Percentiles rank a stretch among this genome's conserved stretches.
Conservation (phyloP, 2,113 vertebrate species). For the Dipodomys ordii region DNA sequence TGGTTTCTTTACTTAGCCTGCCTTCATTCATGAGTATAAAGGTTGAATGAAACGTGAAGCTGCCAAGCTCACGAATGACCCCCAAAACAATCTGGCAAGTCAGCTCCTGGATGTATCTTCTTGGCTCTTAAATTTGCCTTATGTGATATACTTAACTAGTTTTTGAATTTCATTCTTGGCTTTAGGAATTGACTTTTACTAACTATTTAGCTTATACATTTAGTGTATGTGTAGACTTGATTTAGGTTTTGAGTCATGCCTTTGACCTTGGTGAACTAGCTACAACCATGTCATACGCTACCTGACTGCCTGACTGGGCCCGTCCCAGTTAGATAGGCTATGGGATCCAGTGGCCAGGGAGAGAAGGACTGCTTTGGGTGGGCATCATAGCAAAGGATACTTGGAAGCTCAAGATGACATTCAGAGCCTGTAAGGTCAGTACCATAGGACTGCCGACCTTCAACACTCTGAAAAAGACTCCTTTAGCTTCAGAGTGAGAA, state of each 20-base stretch:
- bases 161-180: constrained; percentile 52
- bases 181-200: background rate
- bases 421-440: background rate
- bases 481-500: background rate
- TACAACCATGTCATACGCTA: background rate
- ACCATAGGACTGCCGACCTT: background rate
- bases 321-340: background rate
- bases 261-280: background rate
- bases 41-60: background rate
- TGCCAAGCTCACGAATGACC: background rate
- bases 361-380: background rate
- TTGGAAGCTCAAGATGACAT: background rate
- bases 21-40: background rate
- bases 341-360: background rate
- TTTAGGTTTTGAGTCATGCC: constrained; percentile 10
- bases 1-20: background rate
- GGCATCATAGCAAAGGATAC: background rate
- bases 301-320: background rate
- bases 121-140: constrained; percentile 40
- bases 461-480: background rate
- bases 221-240: background rate
- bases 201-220: background rate
- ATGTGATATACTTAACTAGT: constrained; percentile 9
- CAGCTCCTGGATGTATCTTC: constrained; percentile 34
- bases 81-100: constrained; percentile 16